A percentile compares a stretch with the other conserved stretches of the same genome.
Evolutionary conservation across 1,140 invertebrate species (phyloP).

Genomic region (Eufriesea mexicana): DNA sequence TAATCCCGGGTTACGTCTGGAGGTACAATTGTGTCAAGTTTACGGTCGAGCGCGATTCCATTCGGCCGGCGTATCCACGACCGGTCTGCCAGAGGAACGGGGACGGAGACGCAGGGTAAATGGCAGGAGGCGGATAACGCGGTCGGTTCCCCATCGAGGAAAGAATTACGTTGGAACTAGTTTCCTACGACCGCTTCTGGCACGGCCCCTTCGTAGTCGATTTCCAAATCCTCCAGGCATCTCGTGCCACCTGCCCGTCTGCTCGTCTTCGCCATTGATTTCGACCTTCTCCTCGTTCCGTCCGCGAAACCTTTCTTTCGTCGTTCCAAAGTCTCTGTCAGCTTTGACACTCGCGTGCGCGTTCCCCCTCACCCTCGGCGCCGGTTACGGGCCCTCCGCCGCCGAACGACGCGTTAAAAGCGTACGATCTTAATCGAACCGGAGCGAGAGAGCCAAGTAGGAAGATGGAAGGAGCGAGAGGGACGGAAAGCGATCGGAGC

Average conservation of each 20-base stretch:
- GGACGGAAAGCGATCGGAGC: background rate
- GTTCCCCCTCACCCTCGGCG: background rate
- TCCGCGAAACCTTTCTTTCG: too few relatives aligned
- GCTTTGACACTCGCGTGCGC: too few relatives aligned
- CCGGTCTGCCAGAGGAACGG: background rate
- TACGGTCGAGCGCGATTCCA: conserved; percentile 67
- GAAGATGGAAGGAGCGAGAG: background rate
- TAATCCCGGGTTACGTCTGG: conserved; percentile 65
- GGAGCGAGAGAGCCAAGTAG: background rate
- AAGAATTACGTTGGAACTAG: conserved; percentile 65
- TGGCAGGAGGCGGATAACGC: conserved; percentile 14
- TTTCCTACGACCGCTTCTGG: conserved; percentile 58
- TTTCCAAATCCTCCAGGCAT: conserved; percentile 45
- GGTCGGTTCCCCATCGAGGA: conserved; percentile 56
- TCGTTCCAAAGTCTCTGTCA: too few relatives aligned
- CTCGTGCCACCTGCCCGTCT: too few relatives aligned
- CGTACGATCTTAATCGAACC: conserved; percentile 18
- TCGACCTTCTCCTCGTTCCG: too few relatives aligned
- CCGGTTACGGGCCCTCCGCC: too few relatives aligned
- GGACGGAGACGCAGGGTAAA: background rate
- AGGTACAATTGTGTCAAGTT: conserved; percentile 66
- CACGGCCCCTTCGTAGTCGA: too few relatives aligned
- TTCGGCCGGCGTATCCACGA: conserved; percentile 49
- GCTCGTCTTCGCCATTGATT: too few relatives aligned
- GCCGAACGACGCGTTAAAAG: background rate